These are phyloP conservation scores for Lasiommata megera DNA, from an alignment of 2,888 invertebrate genomes.

Conservation along the genomic window DNA sequence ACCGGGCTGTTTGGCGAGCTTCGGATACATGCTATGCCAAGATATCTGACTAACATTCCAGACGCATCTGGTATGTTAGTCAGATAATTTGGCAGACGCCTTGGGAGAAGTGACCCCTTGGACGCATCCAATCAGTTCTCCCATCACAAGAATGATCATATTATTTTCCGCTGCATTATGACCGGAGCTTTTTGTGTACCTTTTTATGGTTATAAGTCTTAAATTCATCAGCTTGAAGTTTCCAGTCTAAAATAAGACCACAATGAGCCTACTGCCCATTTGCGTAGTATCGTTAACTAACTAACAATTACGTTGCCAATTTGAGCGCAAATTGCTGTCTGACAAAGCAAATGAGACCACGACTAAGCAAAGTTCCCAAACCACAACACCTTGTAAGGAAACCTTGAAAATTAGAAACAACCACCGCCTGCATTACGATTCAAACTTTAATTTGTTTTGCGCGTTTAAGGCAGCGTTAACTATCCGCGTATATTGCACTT, in stretches of 20 bases:
- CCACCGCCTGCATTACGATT: constrained; percentile 19
- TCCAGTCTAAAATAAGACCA: constrained; percentile 9
- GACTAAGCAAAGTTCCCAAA: constrained; percentile 41
- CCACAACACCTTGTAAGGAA: constrained; percentile 56
- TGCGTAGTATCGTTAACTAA: constrained; percentile 12
- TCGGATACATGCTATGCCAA: too few species aligned
- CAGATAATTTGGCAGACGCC: too few species aligned
- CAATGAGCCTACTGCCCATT: constrained; percentile 20
- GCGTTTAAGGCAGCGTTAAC: constrained; percentile 16
- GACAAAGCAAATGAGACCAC: constrained; percentile 59
- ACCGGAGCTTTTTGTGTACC: too few species aligned
- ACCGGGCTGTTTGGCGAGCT: too few species aligned
- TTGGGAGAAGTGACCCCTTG: too few species aligned
- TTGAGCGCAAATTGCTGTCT: constrained; percentile 47
- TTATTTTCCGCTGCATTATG: too few species aligned
- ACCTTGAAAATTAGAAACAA: constrained; percentile 45
- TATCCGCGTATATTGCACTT: constrained; percentile 3
- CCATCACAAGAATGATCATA: too few species aligned
- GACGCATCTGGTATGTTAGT: too few species aligned
- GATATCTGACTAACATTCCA: too few species aligned
- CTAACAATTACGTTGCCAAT: constrained; percentile 43
- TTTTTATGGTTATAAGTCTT: too few species aligned
- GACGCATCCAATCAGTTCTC: too few species aligned
- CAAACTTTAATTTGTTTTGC: constrained; percentile 17
- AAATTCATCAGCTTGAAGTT: too few species aligned